Evolutionary conservation across 1,140 invertebrate species (phyloP), one percentile per base, ranked within the genome.

Genomic region (Oryctes rhinoceros): DNA sequence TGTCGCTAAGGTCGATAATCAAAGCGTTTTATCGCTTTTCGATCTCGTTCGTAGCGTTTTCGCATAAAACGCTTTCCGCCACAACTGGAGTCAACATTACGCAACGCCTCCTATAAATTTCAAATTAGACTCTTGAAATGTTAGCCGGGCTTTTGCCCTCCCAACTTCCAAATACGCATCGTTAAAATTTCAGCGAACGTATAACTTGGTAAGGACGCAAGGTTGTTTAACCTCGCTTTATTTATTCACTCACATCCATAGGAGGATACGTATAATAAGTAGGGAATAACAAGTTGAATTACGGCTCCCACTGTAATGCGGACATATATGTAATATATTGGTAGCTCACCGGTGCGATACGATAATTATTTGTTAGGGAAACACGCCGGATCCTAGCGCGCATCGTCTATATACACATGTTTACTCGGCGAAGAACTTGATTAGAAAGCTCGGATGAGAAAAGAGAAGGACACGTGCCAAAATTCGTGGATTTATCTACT

Each of bases 161-260:
- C n/a, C 47, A 48, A 9, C 47, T 9, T 48, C 47, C 47, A 48
- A 15, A 53, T 53, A 53, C 49, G 13, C 49, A 15, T 53, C 49
- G n/a, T 53, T 53, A 53, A 53, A 53, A 53, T 53, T 53, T 53
- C 49, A 53, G 3, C 49, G n/a, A 53, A 53, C 49, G n/a, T 53
- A 53, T 53, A 53, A 53, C 49, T 53, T 53, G 4, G 49, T 53
- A 15, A 53, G 49, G 49, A 53, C 13, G 11, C 49, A 13, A 53
- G 3, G 9, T 53, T 53, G 49, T 53, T 53, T 53, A 53, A 53
- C n/a, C 9, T 53, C 4, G 24, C 49, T 3, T 53, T 13, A 53
- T 53, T 53, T 15, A 53, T 15, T 18, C 49, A 53, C 49, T 7
- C n/a, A 18, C 13, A 15, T 9, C 4, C n/a, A 18, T 13, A 53